Evolutionary conservation across 2,888 invertebrate species (phyloP).

Genomic region (Emmelina monodactyla): DNA sequence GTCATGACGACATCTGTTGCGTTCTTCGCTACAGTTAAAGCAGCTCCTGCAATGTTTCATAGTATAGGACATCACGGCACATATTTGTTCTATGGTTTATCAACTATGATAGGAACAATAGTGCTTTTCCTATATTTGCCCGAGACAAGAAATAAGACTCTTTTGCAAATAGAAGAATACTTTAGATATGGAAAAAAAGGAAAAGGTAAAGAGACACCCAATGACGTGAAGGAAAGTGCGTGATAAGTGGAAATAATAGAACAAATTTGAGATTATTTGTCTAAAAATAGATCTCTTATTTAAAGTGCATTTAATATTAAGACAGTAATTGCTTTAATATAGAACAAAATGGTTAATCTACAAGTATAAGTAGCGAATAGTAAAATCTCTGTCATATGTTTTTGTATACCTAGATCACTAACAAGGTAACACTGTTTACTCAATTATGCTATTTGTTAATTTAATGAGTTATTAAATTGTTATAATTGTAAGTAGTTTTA

Average conservation of each 20-base stretch:
- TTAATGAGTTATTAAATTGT: background rate
- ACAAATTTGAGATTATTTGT: background rate
- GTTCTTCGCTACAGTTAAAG: slow-evolving; percentile 73
- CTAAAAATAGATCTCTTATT: slow-evolving; percentile 1
- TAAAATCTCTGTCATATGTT: too few relatives aligned
- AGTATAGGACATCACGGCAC: slow-evolving; percentile 65
- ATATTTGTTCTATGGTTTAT: slow-evolving; percentile 69
- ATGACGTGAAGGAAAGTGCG: slow-evolving; percentile 2
- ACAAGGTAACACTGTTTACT: too few relatives aligned
- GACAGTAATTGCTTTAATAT: background rate
- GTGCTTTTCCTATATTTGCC: slow-evolving; percentile 70
- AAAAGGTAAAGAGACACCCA: slow-evolving; percentile 18
- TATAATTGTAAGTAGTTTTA: background rate
- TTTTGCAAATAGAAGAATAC: slow-evolving; percentile 71
- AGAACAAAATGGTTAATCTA: too few relatives aligned
- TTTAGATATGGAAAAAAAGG: slow-evolving; percentile 44
- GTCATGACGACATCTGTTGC: slow-evolving; percentile 72
- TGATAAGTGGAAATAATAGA: background rate
- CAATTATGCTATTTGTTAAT: too few relatives aligned
- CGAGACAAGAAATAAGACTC: slow-evolving; percentile 73
- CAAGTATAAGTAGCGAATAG: too few relatives aligned
- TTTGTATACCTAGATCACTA: too few relatives aligned
- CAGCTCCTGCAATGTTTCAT: slow-evolving; percentile 68
- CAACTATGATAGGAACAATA: slow-evolving; percentile 66
- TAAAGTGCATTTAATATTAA: slow-evolving; percentile 3